Percentiles rank a stretch among this genome's conserved stretches.
Evolutionary conservation across 2,888 invertebrate species (phyloP).

Genomic region (Epirrhoe alternata): DNA sequence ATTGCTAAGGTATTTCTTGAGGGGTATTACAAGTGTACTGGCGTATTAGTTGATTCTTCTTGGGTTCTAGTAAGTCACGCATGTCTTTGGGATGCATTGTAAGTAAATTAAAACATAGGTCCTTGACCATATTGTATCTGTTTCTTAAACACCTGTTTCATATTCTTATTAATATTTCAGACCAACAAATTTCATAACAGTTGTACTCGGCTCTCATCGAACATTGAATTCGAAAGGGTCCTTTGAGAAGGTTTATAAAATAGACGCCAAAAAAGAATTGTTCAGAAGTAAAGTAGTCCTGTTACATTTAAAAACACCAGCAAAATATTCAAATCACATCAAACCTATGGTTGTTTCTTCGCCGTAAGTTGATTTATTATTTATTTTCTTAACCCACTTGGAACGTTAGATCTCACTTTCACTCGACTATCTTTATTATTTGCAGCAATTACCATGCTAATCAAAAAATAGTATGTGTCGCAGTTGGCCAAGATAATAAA

Average conservation of each 20-base stretch:
- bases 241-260: slow-evolving; percentile 88
- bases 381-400: neutral
- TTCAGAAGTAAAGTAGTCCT: slow-evolving; percentile 86
- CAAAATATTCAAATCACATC: slow-evolving; percentile 86
- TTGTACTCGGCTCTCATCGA: slow-evolving; percentile 88
- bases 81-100: slow-evolving; percentile 75
- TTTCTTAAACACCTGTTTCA: neutral
- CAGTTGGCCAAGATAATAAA: slow-evolving; percentile 83
- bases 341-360: slow-evolving; percentile 86
- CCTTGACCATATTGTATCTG: neutral
- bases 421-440: slow-evolving; percentile 32
- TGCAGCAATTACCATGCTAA: slow-evolving; percentile 61
- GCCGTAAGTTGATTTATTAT: slow-evolving; percentile 64
- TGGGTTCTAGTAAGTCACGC: slow-evolving; percentile 87
- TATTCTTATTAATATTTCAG: slow-evolving; percentile 64
- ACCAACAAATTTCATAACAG: slow-evolving; percentile 84
- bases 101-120: slow-evolving; percentile 20
- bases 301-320: slow-evolving; percentile 86
- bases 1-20: slow-evolving; percentile 89
- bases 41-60: slow-evolving; percentile 86
- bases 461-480: slow-evolving; percentile 84
- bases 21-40: slow-evolving; percentile 89
- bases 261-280: slow-evolving; percentile 85
- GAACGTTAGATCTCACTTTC: neutral
- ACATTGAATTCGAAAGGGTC: slow-evolving; percentile 86